These are phyloP conservation scores for Halisarca cf. caerulea DNA, from an alignment of 37 sponge, comb jelly and placozoan genomes.

Conservation along the genomic window DNA sequence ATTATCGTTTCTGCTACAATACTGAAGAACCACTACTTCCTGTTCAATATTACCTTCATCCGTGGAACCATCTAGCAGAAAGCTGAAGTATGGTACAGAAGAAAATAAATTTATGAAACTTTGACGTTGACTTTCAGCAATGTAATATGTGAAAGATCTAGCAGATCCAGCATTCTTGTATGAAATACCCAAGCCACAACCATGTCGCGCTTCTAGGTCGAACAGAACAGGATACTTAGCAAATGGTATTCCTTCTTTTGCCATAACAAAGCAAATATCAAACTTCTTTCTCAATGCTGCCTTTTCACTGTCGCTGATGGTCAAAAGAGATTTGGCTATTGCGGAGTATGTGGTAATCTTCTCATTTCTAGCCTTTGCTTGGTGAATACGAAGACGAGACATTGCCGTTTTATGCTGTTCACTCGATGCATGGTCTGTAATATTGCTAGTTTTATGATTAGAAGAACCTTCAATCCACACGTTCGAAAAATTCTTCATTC, in stretches of 20 bases:
- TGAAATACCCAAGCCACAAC: slow-evolving; percentile 47
- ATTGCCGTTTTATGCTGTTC: slow-evolving; percentile 57
- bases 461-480: slow-evolving; percentile 53
- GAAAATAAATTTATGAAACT: slow-evolving; percentile 26
- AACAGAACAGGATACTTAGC: slow-evolving; percentile 45
- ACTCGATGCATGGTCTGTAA: slow-evolving; percentile 47
- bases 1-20: slow-evolving; percentile 36
- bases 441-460: slow-evolving; percentile 40
- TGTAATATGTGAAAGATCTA: slow-evolving; percentile 54
- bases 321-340: slow-evolving; percentile 45
- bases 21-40: slow-evolving; percentile 51
- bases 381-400: slow-evolving; percentile 41
- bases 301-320: slow-evolving; percentile 38
- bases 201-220: slow-evolving; percentile 51
- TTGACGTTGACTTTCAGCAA: slow-evolving; percentile 49
- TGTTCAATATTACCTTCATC: slow-evolving; percentile 57
- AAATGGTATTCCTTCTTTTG: slow-evolving; percentile 39
- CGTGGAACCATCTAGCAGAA: slow-evolving; percentile 66
- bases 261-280: slow-evolving; percentile 57
- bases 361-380: slow-evolving; percentile 27
- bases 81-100: slow-evolving; percentile 33
- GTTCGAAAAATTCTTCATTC: slow-evolving; percentile 46
- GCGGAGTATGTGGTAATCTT: slow-evolving; percentile 43
- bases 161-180: slow-evolving; percentile 49
- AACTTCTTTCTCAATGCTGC: slow-evolving; percentile 45